These are phyloP conservation scores for Eucriotettix oculatus DNA, from an alignment of 2,888 invertebrate genomes.

Conservation along the genomic window DNA sequence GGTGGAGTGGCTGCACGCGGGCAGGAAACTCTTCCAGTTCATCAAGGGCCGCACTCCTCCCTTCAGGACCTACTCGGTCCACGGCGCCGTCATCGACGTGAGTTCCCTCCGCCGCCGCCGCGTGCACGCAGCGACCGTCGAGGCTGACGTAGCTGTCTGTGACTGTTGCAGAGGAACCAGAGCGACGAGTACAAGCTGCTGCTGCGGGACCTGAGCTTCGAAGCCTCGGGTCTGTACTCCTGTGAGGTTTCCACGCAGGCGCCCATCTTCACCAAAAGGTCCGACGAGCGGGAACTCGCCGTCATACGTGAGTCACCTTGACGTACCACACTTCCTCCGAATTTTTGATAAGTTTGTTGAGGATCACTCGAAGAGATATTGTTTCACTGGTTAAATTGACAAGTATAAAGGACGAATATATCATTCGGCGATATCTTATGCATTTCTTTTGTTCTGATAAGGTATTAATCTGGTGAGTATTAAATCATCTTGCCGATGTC, in stretches of 20 bases:
- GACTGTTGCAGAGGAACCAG: slow-evolving; percentile 16
- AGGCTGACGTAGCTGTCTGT: background rate
- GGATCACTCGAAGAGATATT: too few species aligned
- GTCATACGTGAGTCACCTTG: slow-evolving; percentile 59
- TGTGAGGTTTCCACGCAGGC: slow-evolving; percentile 70
- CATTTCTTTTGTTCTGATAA: too few species aligned
- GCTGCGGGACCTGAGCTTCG: slow-evolving; percentile 55
- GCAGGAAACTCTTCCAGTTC: slow-evolving; percentile 63
- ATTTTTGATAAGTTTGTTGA: too few species aligned
- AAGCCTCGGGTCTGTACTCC: slow-evolving; percentile 63
- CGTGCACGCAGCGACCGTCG: background rate
- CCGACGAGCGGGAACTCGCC: slow-evolving; percentile 56
- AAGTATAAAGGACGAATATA: too few species aligned
- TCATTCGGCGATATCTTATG: too few species aligned
- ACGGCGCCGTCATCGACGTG: slow-evolving; percentile 59
- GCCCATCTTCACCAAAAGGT: slow-evolving; percentile 67
- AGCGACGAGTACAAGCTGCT: slow-evolving; percentile 53
- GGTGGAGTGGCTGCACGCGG: slow-evolving; percentile 54
- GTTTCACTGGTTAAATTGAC: too few species aligned
- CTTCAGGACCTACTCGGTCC: slow-evolving; percentile 26
- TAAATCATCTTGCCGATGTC: too few species aligned
- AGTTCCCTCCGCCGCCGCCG: too few species aligned
- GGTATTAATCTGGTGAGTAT: too few species aligned
- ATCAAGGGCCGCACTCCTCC: slow-evolving; percentile 61
- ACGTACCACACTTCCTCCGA: background rate